Base-by-base conservation (phyloP, 2,113 vertebrate species). In the Oncorhynchus nerka region DNA sequence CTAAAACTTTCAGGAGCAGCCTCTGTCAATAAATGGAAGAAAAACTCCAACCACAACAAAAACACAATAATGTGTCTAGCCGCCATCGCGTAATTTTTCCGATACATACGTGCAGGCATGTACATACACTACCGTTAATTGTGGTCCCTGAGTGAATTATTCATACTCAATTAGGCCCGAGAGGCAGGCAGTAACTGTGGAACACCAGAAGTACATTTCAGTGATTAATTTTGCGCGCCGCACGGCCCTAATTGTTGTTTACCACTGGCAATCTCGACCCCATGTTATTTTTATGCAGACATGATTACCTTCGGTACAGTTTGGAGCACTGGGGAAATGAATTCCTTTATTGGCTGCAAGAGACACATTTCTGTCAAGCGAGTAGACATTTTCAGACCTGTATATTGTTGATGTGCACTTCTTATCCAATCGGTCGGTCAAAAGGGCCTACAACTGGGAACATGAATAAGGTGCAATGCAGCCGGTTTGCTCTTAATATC, bases 201-300 rank as follows among this genome's bases (percentile, higher is more conserved):
- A 81, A 66, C 79, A 81, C 81, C 77, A 75, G 85, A 86, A 83
- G 71, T 81, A 79, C 79, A 76, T 91, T 93, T 87, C 81, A 82
- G 83, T 89, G 89, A 90, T 90, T 90, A 77, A 87, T 92, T 88
- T 85, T 75, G 78, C 73, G 79, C 85, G 82, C 81, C 68, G 83
- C 84, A 79, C 85, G 85, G 82, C 82, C 88, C 85, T 88, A 89
- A 90, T 87, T 86, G 87, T 90, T 89, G 88, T 90, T 92, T 90
- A 90, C 91, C 84, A 78, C 85, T 85, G 62, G 71, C 82, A 81
- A 34, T 76, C 78, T 75, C 73, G 13, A 6, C 84, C 80, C 71
- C 88, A 81, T 85, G 85, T 85, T 85, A 90, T 91, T 90, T 89
- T 90, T 86, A 88, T 87, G 81, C 79, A 68, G 61, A 77, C 45